These are phyloP conservation scores for Cyrtonyx montezumae DNA, from an alignment of 2,113 vertebrate genomes.

Conservation along the genomic window DNA sequence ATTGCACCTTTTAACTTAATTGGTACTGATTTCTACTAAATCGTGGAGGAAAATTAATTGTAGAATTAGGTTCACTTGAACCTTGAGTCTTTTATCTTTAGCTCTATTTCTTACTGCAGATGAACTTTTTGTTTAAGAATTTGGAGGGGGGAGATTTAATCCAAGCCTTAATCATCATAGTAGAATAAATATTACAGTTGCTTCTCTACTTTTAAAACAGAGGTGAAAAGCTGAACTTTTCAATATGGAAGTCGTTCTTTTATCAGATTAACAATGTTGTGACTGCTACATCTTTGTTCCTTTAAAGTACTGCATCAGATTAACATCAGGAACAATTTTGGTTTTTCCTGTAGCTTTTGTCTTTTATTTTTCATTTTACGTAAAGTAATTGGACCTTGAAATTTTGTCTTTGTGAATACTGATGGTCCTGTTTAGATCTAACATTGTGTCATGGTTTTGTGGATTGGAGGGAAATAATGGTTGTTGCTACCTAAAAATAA, in stretches of 20 bases:
- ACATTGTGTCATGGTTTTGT: no score
- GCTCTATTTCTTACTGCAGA: not conserved
- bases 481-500: no score
- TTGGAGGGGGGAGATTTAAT: not conserved
- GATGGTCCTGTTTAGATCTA: not conserved
- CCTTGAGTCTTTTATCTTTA: not conserved
- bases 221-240: conserved; percentile 12
- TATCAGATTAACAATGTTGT: not conserved
- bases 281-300: conserved; percentile 5
- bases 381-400: not conserved
- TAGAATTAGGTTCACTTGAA: not conserved
- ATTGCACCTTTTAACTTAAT: not conserved
- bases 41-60: not conserved
- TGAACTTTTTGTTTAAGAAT: not conserved
- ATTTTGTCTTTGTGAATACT: not conserved
- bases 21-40: not conserved
- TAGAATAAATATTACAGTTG: not conserved
- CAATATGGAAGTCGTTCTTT: not conserved
- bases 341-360: not conserved
- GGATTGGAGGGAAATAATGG: not conserved
- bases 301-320: not conserved
- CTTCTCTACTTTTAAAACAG: not conserved
- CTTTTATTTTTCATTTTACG: not conserved
- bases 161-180: not conserved
- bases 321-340: not conserved